Evolutionary conservation across 2,888 invertebrate species (phyloP).

Genomic region (Noctuana brunneofusca): DNA sequence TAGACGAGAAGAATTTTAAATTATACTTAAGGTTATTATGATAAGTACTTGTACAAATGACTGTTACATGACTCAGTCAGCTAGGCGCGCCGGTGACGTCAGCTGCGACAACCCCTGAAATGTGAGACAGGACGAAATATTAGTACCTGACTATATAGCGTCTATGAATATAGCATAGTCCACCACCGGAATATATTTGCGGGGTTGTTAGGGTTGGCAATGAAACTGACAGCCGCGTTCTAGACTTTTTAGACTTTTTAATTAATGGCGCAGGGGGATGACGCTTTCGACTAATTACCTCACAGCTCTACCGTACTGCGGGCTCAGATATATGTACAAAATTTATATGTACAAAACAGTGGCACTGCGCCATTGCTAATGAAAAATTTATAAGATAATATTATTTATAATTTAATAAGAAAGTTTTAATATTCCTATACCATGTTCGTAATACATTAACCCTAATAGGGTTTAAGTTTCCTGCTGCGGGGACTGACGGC

Average conservation of each 20-base stretch:
- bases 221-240: not conserved
- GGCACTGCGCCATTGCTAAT: no score
- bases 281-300: not conserved
- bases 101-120: constrained; percentile 24
- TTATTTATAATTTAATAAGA: not conserved
- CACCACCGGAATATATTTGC: not conserved
- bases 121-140: constrained; percentile 14
- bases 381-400: not conserved
- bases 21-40: not conserved
- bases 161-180: not conserved
- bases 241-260: not conserved
- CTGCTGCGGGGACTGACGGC: not conserved
- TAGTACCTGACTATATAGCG: not conserved
- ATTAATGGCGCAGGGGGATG: not conserved
- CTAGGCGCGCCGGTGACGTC: constrained; percentile 25
- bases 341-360: not conserved
- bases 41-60: not conserved
- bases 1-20: not conserved
- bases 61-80: constrained; percentile 8
- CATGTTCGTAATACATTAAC: constrained; percentile 6
- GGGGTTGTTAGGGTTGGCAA: constrained; percentile 3
- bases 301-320: not conserved
- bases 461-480: not conserved
- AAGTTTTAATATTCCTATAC: not conserved
- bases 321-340: not conserved